These are phyloP conservation scores for Leucophenga maculata DNA, from an alignment of 2,888 invertebrate species.

Conservation along the genomic window DNA sequence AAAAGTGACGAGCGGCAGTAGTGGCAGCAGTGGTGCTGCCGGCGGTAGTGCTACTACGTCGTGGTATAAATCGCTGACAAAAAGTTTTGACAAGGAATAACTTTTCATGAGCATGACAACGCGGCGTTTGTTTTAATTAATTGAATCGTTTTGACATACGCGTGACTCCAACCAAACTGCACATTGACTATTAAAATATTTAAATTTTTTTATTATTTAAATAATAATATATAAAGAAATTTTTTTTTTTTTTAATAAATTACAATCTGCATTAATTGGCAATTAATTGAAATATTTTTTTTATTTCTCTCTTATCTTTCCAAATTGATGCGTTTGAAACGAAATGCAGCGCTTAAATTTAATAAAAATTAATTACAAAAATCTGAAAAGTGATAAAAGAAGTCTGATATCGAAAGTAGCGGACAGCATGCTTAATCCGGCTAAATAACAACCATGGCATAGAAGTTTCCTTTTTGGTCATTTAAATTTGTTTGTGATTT, in stretches of 20 bases:
- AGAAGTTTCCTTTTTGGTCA: background rate
- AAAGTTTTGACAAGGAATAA: conserved; percentile 46
- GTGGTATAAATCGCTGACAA: conserved; percentile 55
- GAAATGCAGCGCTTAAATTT: conserved; percentile 1
- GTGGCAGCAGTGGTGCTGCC: background rate
- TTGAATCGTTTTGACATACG: conserved; percentile 1
- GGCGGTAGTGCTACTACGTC: conserved; percentile 30
- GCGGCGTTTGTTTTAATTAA: background rate
- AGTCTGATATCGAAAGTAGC: background rate
- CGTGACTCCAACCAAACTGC: background rate
- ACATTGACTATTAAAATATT: too few species aligned
- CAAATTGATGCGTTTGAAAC: conserved; percentile 5
- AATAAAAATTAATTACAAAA: conserved; percentile 1
- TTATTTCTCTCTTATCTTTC: conserved; percentile 15
- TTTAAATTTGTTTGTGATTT: conserved; percentile 1
- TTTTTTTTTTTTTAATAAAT: background rate
- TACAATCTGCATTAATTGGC: conserved; percentile 1
- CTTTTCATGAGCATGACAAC: background rate
- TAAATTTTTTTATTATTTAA: background rate
- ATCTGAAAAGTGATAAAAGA: background rate
- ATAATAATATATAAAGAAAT: too few species aligned
- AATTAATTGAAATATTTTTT: background rate
- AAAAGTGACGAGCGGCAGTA: background rate
- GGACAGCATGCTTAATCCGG: too few species aligned
- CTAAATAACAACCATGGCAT: background rate